A percentile compares a stretch with the other conserved stretches of the same genome.
Evolutionary conservation across 2,888 invertebrate genomes (phyloP).

Genomic region (Leptarthrus brevirostris): DNA sequence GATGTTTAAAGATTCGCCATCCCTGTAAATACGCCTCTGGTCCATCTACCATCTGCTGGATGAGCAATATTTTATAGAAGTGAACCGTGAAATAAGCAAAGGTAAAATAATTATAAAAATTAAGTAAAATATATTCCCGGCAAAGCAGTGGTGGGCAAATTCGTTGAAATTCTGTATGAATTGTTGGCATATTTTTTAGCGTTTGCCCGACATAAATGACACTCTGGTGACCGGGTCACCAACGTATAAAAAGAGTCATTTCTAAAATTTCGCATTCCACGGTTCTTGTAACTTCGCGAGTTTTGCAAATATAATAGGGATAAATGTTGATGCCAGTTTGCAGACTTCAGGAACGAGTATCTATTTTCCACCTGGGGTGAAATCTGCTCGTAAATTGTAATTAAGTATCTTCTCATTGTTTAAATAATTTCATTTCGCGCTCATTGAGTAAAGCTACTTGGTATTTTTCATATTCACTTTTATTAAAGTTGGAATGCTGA

Average conservation of each 20-base stretch:
- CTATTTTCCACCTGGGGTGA: constrained; percentile 40
- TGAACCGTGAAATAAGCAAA: too few relatives aligned
- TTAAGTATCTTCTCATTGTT: constrained; percentile 39
- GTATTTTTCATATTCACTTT: constrained; percentile 43
- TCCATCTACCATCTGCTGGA: too few relatives aligned
- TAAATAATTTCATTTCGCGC: constrained; percentile 39
- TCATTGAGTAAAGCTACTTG: constrained; percentile 16
- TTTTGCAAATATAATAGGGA: constrained; percentile 27
- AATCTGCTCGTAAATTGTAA: constrained; percentile 30
- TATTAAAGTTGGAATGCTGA: constrained; percentile 18
- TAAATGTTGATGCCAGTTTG: constrained; percentile 38
- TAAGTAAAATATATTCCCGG: too few relatives aligned
- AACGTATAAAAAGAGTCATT: neutral
- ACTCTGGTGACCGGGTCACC: constrained; percentile 4
- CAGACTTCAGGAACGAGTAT: constrained; percentile 42
- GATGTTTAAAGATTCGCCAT: too few relatives aligned
- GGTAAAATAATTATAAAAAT: too few relatives aligned
- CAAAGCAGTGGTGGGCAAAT: too few relatives aligned
- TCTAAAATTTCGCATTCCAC: neutral
- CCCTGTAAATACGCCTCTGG: too few relatives aligned
- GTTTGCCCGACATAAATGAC: neutral
- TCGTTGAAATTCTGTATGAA: too few relatives aligned
- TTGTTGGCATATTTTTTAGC: neutral
- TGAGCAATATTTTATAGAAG: too few relatives aligned
- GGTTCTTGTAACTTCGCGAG: constrained; percentile 7